Evolutionary conservation across 2,797 vertebrate genomes (phyloP).

Genomic region (Pygocentrus nattereri): DNA sequence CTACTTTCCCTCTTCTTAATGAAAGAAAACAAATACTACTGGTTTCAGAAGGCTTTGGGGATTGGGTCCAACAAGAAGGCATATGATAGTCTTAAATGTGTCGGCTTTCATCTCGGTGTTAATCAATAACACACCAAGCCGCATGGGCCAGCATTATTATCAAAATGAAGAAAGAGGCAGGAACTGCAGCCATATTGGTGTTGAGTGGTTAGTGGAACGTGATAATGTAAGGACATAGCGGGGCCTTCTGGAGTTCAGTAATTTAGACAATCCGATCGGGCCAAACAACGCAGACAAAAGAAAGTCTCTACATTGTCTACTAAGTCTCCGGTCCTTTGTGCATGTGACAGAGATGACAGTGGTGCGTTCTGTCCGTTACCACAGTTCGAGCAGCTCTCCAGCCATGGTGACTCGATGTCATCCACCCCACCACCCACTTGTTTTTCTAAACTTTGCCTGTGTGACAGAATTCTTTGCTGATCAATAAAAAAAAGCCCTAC

Average conservation of each 20-base stretch:
- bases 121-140: slow-evolving; percentile 42
- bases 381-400: slow-evolving; percentile 21
- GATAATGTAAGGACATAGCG: not conserved
- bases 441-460: slow-evolving; percentile 61
- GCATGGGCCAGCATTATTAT: slow-evolving; percentile 33
- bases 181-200: not conserved
- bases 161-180: slow-evolving; percentile 33
- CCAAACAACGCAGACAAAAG: slow-evolving; percentile 42
- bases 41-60: slow-evolving; percentile 65
- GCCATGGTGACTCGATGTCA: slow-evolving; percentile 13
- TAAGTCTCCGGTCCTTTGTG: slow-evolving; percentile 33
- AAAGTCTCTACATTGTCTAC: slow-evolving; percentile 45
- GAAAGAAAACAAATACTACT: slow-evolving; percentile 69
- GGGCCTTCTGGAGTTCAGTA: slow-evolving; percentile 5
- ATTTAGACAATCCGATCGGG: slow-evolving; percentile 10
- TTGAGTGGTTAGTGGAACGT: not conserved
- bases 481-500: slow-evolving; percentile 64
- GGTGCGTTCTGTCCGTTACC: slow-evolving; percentile 33
- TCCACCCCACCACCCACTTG: slow-evolving; percentile 12
- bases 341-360: slow-evolving; percentile 32
- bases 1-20: slow-evolving; percentile 74
- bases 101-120: slow-evolving; percentile 47
- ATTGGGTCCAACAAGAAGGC: slow-evolving; percentile 66
- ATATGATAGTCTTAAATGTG: slow-evolving; percentile 55
- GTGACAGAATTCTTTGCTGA: slow-evolving; percentile 61